Evolutionary conservation across 2,888 invertebrate species (phyloP).

Genomic region (Hemithea aestivaria): DNA sequence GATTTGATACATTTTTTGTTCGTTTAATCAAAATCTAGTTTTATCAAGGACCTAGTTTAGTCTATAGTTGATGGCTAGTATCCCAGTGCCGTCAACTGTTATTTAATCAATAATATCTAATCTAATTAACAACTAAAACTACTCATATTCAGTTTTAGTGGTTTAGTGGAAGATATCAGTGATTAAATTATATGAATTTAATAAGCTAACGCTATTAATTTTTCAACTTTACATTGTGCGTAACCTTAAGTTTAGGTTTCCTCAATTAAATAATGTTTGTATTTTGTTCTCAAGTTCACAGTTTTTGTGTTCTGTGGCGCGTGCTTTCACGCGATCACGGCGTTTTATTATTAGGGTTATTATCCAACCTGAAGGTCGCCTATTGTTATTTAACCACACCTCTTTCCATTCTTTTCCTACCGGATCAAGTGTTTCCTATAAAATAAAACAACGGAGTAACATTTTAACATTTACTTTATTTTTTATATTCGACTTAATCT

Average conservation of each 20-base stretch:
- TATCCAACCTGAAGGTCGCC: conserved; percentile 55
- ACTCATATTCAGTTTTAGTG: too few relatives aligned
- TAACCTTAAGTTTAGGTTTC: too few relatives aligned
- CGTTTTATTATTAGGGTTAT: conserved; percentile 30
- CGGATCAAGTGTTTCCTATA: conserved; percentile 32
- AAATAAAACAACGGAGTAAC: conserved; percentile 39
- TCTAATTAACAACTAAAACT: too few relatives aligned
- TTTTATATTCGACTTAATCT: conserved; percentile 69
- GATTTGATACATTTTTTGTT: conserved; percentile 3
- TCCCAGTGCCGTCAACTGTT: too few relatives aligned
- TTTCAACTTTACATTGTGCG: too few relatives aligned
- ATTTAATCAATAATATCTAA: too few relatives aligned
- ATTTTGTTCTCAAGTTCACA: conserved; percentile 10
- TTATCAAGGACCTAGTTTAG: too few relatives aligned
- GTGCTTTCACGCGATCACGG: conserved; percentile 22
- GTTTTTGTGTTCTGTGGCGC: conserved; percentile 6
- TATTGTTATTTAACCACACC: conserved; percentile 44
- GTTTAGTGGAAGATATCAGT: too few relatives aligned
- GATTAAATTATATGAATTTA: too few relatives aligned
- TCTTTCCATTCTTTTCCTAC: conserved; percentile 35
- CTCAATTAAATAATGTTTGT: neutral
- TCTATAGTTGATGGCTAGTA: too few relatives aligned
- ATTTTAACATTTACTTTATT: conserved; percentile 53
- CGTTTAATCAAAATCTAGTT: conserved; percentile 17
- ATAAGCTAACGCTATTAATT: too few relatives aligned